phyloP scores from a whole-genome alignment of 1,140 invertebrate genomes.

The Piezodorus guildinii region DNA sequence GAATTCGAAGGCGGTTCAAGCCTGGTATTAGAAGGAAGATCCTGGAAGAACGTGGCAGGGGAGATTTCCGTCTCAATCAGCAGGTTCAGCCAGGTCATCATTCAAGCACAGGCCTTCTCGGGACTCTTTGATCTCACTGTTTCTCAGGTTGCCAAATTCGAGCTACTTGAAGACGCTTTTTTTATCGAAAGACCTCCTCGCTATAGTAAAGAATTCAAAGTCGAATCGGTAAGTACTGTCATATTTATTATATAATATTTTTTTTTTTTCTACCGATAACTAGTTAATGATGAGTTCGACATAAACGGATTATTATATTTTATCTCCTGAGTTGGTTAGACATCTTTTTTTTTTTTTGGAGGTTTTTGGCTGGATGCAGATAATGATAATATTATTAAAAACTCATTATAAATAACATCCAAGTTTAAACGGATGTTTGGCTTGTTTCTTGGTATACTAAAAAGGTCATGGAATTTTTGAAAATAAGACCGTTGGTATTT shows the following conservation, averaged over 20 bases:
- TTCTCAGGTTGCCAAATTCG: conserved; percentile 35
- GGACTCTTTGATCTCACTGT: conserved; percentile 47
- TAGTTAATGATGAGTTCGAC: too few relatives aligned
- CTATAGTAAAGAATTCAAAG: background rate
- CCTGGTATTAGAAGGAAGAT: conserved; percentile 40
- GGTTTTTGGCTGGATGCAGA: too few relatives aligned
- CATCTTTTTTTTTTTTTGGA: too few relatives aligned
- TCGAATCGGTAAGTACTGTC: background rate
- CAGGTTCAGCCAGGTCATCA: conserved; percentile 41
- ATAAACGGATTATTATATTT: too few relatives aligned
- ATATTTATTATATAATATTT: background rate
- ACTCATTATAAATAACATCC: too few relatives aligned
- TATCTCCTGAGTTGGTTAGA: too few relatives aligned
- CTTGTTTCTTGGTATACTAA: too few relatives aligned
- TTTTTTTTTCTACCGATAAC: too few relatives aligned
- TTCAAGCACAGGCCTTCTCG: conserved; percentile 49
- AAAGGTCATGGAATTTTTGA: too few relatives aligned
- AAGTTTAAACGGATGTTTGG: too few relatives aligned
- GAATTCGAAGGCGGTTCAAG: conserved; percentile 37
- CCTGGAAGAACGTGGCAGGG: conserved; percentile 40
- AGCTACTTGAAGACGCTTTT: conserved; percentile 43
- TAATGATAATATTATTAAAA: too few relatives aligned
- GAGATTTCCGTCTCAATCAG: conserved; percentile 44
- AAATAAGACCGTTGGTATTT: too few relatives aligned
- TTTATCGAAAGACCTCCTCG: conserved; percentile 7